Evolutionary conservation across 2,797 vertebrate species (phyloP).

Genomic region (Myotis myotis): DNA sequence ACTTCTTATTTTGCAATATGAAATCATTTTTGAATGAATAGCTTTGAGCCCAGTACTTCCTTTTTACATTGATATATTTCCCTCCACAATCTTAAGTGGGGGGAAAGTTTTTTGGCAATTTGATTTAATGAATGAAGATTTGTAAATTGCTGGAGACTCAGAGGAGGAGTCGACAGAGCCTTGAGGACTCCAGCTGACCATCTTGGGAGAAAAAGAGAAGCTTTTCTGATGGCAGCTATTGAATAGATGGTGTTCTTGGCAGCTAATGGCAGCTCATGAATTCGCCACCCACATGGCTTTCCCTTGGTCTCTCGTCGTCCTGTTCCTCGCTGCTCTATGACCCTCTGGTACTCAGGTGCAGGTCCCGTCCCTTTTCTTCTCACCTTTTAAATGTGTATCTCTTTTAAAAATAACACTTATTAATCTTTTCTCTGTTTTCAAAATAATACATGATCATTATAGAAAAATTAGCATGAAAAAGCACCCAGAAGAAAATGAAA

Average conservation of each 20-base stretch:
- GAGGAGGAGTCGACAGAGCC: background rate
- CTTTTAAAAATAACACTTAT: background rate
- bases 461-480: background rate
- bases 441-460: background rate
- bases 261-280: background rate
- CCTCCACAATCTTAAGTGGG: background rate
- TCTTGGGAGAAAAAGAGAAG: background rate
- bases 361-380: background rate
- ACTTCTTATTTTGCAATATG: background rate
- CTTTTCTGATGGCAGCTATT: background rate
- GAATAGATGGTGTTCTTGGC: slow-evolving; percentile 8
- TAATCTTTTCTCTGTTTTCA: background rate
- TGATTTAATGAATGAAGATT: background rate
- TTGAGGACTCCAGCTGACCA: background rate
- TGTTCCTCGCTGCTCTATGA: background rate
- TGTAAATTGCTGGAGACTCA: background rate
- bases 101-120: background rate
- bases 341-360: background rate
- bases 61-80: slow-evolving; percentile 23
- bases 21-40: slow-evolving; percentile 11
- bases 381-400: background rate
- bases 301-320: background rate
- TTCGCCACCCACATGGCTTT: background rate
- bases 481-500: background rate
- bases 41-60: background rate